Base-by-base conservation (phyloP, 2,888 invertebrate genomes). In the Lapara coniferarum region DNA sequence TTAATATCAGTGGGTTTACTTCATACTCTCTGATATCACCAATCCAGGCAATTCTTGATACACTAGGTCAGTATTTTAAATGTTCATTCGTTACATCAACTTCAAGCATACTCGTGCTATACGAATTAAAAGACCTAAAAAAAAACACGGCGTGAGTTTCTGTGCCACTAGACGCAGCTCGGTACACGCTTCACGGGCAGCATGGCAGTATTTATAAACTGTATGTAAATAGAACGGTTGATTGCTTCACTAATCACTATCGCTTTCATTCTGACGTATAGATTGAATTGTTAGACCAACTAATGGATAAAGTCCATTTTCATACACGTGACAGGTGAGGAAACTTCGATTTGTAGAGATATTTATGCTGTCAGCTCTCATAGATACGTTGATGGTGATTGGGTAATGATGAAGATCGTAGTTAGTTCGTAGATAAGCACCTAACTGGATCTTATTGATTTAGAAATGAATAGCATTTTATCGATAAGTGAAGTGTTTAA, bases 201-300 rank as follows among this genome's bases (percentile, higher is more conserved):
- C 70, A 72, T 72, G 73, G 69, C 66, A 12, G 74, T 80, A 84
- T 82, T 79, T 82, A 79, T 84, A 84, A 74, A 69, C 75, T 67
- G 72, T 73, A 75, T 83, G 76, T 77, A 84, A 84, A 84, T 83
- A 84, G 84, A 77, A 67, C 78, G 73, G 72, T 76, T 81, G 80
- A 83, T 82, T 85, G 85, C 78, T 79, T 78, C 78, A 84, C 83
- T 78, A 77, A 80, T 80, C 77, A 80, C 77, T 77, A 80, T 76
- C 75, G 70, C 76, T 77, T 74, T 72, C 74, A 66, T 72, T 77
- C 73, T 59, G 70, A 72, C 68, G 70, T 68, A 69, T 73, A 70
- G 71, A 67, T 68, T 70, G 66, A 58, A 71, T 68, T 53, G 66
- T 56, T 57, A 58, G 51, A 59, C 19, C 57, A 37, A 14, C 63